Evolutionary conservation across 2,888 invertebrate genomes (phyloP), one percentile per base, ranked within the genome.

Genomic region (Cancer borealis): DNA sequence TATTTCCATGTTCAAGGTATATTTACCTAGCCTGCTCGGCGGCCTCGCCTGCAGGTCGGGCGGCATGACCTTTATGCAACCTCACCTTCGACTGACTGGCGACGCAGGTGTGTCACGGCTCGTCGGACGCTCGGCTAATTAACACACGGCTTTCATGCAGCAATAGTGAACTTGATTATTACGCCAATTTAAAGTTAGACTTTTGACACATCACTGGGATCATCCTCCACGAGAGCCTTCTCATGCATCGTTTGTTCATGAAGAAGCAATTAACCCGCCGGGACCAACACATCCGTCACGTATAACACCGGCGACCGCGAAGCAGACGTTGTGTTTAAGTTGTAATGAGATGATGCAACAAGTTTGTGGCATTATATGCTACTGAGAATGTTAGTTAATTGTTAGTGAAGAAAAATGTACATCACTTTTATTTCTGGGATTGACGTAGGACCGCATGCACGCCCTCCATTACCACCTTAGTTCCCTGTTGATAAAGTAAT

Each of bases 101-200:
- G 66, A 79, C 26, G 79, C 79, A 79, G 30, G 79, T 79, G 79
- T 30, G 30, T 0, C 79, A 79, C 30, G 26, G 30, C 30, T 79
- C 79, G 30, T 6, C 79, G 30, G 26, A 30, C 66, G 21, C 79
- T 79, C 79, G 8, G 26, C 30, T 88, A 88, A 88, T 92, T 92
- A 92, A 88, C 87, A 60, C 45, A 39, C 39, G 45, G 26, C 88
- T 60, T 92, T 54, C 88, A n/a, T 47, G 60, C 30, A 21, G 3
- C 21, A n/a, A 5, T 88, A 88, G 26, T 60, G 66, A 92, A 49
- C 49, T 66, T 92, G 49, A 45, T 45, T 54, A 66, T 88, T 92
- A 45, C 88, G 47, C 66, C 26, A 84, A 88, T 39, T 88, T 66
- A 92, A 92, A 88, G 12, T 10, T 49, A 45, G 49, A 49, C 45